Base-by-base conservation (phyloP, 92 coral and sea anemone genomes). In the Ricordea florida region DNA sequence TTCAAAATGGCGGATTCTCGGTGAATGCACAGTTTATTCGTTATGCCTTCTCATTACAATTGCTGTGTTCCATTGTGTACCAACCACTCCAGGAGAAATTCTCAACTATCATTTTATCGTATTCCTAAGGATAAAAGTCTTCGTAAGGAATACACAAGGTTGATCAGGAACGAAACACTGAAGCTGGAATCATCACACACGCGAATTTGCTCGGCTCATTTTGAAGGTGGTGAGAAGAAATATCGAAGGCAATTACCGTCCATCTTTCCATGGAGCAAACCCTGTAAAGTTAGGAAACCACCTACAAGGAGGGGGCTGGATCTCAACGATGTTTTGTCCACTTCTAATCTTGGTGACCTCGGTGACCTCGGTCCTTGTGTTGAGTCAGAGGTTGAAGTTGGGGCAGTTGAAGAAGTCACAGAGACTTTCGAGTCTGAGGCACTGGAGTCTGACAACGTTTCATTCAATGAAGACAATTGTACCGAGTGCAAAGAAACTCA, bases 151-250 rank as follows among this genome's bases (percentile, higher is more conserved):
- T 74, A 59, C 49, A 48, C 32, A 60, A 60, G 71, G 81, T 74
- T 59, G 47, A 74, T 74, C 70, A 74, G 70, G 20, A 74, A 74
- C 61, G 43, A 58, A 74, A 74, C 59, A 59, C 38, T 44, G 69
- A 74, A 45, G 70, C 69, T 62, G 55, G 58, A 65, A 49, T 76
- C 74, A 31, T 64, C 83, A 62, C 74, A 76, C 74, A 63, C 65
- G 62, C 56, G 65, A 34, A 76, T 64, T 76, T 62, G 82, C 56
- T 76, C 82, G 21, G 46, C 65, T 35, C 75, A 53, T 77, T 64
- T 77, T 64, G 83, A 77, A 65, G 83, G 83, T 51, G 75, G 72
- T 66, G 65, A 77, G 83, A 65, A 77, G 66, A 73, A 59, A 28
- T 59, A 43, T 73, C 31, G 45, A 69, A 10, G 68, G 70, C 70